Base-by-base conservation (phyloP, 35 echinoderm and acorn worm species). In the Apostichopus japonicus region DNA sequence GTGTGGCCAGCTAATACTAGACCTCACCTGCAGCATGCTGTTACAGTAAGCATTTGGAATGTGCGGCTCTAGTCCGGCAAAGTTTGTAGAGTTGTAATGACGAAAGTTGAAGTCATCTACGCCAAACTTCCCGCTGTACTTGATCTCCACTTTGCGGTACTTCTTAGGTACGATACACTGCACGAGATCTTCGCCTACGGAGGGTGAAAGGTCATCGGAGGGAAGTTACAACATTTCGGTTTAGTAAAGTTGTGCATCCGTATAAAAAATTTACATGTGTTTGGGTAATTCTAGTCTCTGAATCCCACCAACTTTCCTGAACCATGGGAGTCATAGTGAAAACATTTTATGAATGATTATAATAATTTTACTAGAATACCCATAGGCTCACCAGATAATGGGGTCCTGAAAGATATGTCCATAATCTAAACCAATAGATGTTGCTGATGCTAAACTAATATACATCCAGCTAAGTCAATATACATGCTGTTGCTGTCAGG, bases 11-110 rank as follows among this genome's bases (percentile, higher is more conserved):
- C 33, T 44, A 4, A 44, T 61, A 61, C 57, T 8, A 61, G 57
- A 13, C 51, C 96, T 72, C 77, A 99, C 97, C 95, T 99, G 97
- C 87, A 99, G 24, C 97, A 99, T 99, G 58, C 87, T 84, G 84
- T 99, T 99, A 77, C 97, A 99, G 73, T 99, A 99, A 21, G 97
- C 97, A 95, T 99, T 99, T 56, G 97, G 97, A 86, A 99, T 99
- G 92, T 99, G 97, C 15, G 97, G 95, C 78, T 99, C 97, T 10
- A 99, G 83, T 67, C 97, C 97, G n/a, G 97, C 97, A 95, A 99
- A 99, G 90, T 99, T 99, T n/a, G 97, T 99, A 65, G 90, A 80
- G 77, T 96, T 99, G 97, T 96, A 99, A 62, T 96, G 97, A n/a
- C 95, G 79, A 67, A 99, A 99, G 90, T 99, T 95, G 94, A 99